A percentile compares a stretch with the other conserved stretches of the same genome.
Conservation (phyloP, 2,113 vertebrate genomes). For the Smithornis capensis region DNA sequence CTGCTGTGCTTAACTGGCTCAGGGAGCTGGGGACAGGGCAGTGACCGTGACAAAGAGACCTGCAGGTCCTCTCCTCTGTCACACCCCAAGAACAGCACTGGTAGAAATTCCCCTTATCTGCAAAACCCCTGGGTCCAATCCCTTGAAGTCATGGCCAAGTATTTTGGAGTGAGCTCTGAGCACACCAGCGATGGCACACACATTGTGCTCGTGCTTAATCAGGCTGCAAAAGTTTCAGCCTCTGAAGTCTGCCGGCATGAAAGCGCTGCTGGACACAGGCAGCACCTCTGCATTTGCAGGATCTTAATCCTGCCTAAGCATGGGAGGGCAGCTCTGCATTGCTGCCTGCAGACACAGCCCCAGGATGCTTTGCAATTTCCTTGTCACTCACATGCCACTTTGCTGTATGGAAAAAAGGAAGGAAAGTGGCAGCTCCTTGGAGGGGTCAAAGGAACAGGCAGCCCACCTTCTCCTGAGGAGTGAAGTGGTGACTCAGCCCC, state of each 20-base stretch:
- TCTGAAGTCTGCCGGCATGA: neutral
- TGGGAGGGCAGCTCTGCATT: neutral
- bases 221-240: neutral
- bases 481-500: neutral
- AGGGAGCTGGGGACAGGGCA: neutral
- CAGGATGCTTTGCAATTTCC: neutral
- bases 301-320: constrained; percentile 8
- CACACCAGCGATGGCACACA: neutral
- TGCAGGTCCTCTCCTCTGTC: neutral
- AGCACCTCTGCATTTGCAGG: neutral
- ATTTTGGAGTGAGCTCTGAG: neutral
- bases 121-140: neutral
- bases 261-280: neutral
- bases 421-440: neutral
- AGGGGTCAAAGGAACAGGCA: neutral
- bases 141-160: constrained; percentile 26
- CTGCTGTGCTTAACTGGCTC: neutral
- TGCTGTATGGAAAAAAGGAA: neutral
- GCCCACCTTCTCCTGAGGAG: neutral
- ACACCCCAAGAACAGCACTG: neutral
- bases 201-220: neutral
- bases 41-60: neutral
- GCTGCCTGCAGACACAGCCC: neutral
- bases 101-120: neutral
- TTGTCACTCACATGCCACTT: neutral